Evolutionary conservation across 2,113 vertebrate species (phyloP), one percentile per base, ranked within the genome.

Genomic region (Plotosus lineatus): DNA sequence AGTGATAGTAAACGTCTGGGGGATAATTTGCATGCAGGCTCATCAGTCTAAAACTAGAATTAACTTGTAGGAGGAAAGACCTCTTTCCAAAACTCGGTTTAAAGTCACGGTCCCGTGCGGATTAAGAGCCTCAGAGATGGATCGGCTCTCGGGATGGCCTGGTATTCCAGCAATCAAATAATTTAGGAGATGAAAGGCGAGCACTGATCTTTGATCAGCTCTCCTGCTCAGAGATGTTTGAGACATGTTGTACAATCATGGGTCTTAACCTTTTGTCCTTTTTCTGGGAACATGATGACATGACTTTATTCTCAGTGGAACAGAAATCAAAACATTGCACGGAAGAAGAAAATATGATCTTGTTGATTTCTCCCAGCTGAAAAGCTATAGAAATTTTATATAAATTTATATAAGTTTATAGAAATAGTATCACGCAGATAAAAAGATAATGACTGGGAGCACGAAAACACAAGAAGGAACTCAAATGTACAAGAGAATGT

Each of bases 1-100:
- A 69, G 26, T 17, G 21, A 56, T 69, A 58, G 50, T 76, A 82
- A 69, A 77, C 23, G 51, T 68, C 74, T 33, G 40, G 63, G 74
- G 80, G 65, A 63, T 81, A 50, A 68, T 75, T 76, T 82, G 73
- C n/a, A 55, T 15, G 28, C 26, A 12, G 48, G 40, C n/a, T 82
- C 80, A 82, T 82, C 61, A 68, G 50, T 77, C 40, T 76, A 48
- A 56, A 55, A 23, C 36, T 31, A 53, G 48, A 55, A 81, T 75
- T 66, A 81, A 75, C 60, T 31, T 14, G 38, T 23, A 55, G 9
- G 21, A 38, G 19, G 58, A 44, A 31, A 76, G 15, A n/a, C 2
- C 23, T 23, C 17, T 33, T n/a, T n/a, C 44, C 31, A 31, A 65
- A 75, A 44, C 33, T 65, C 19, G 28, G 56, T 65, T 46, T 76